Base-by-base conservation (phyloP, 92 coral and sea anemone species). In the Paragorgia papillata region DNA sequence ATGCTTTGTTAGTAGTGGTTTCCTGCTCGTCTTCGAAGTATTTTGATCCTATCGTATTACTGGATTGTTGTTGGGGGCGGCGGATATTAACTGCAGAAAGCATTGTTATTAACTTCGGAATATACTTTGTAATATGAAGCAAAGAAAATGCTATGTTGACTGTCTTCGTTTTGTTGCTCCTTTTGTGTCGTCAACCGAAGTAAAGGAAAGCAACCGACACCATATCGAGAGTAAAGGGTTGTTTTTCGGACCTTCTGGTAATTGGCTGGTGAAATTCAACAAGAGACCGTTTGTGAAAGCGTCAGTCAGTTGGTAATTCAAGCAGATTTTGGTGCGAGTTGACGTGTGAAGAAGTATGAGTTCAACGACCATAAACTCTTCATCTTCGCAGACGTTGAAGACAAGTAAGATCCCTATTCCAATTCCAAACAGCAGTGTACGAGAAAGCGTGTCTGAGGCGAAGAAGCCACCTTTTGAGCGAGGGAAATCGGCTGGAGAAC, bases 401-500 rank as follows among this genome's bases (percentile, higher is more conserved):
- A 39, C 7, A 46, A 68, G 75, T 22, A 68, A 48, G 37, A 46
- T 68, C 28, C 75, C 75, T 6, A 49, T 33, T 44, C 21, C 59
- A 33, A 27, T n/a, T 27, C 40, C 15, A 18, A 26, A 34, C 48
- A 39, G 21, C 32, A 20, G 19, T 20, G 55, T 39, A 3, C 59
- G 39, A 48, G 41, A 68, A 27, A 31, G n/a, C 58, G 9, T 17
- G n/a, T 24, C 59, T 9, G 8, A 20, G 37, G 63, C 30, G 49
- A 55, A 18, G 28, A 71, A 54, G 28, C 43, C 50, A 18, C 28
- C 63, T 13, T 34, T 53, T 32, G 46, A 71, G 35, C 53, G 14
- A 34, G 57, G 64, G 31, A 71, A 71, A 37, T 53, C 63, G 3
- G 78, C 49, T 19, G 78, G 32, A 34, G 64, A 71, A 51, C 34